phyloP scores from a whole-genome alignment of 1,140 invertebrate species.

The Drosophila lowei region DNA sequence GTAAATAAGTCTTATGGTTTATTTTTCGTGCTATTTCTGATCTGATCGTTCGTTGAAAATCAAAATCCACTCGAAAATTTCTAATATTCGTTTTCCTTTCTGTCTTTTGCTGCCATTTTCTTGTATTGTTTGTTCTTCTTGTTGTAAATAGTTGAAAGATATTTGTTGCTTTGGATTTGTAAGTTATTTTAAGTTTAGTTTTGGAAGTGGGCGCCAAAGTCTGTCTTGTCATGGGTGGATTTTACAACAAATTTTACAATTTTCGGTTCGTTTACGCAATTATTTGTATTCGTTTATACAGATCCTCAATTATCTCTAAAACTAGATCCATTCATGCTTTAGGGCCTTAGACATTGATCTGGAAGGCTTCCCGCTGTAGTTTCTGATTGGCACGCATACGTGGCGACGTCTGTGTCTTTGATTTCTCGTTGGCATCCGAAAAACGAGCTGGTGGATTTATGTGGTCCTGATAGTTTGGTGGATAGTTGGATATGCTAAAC shows the following conservation, averaged over 20 bases:
- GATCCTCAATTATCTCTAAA: slow-evolving; percentile 40
- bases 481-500: slow-evolving; percentile 88
- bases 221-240: slow-evolving; percentile 44
- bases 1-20: slow-evolving; percentile 79
- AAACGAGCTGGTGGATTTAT: slow-evolving; percentile 89
- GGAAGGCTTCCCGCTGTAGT: slow-evolving; percentile 87
- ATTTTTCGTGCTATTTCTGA: slow-evolving; percentile 37
- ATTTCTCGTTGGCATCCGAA: slow-evolving; percentile 86
- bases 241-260: slow-evolving; percentile 72
- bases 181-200: slow-evolving; percentile 27
- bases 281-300: slow-evolving; percentile 40
- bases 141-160: slow-evolving; percentile 67
- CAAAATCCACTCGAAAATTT: slow-evolving; percentile 51
- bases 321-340: slow-evolving; percentile 16
- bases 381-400: slow-evolving; percentile 84
- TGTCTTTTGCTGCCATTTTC: slow-evolving; percentile 4
- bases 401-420: slow-evolving; percentile 83
- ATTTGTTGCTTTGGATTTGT: slow-evolving; percentile 30
- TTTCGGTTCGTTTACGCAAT: slow-evolving; percentile 10
- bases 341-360: slow-evolving; percentile 86
- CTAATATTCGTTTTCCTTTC: slow-evolving; percentile 19
- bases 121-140: background rate
- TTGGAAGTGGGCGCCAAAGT: slow-evolving; percentile 30
- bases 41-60: slow-evolving; percentile 57
- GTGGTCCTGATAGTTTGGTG: slow-evolving; percentile 88